Conservation (phyloP, 2,888 invertebrate genomes). For the Harpalus rufipes region DNA sequence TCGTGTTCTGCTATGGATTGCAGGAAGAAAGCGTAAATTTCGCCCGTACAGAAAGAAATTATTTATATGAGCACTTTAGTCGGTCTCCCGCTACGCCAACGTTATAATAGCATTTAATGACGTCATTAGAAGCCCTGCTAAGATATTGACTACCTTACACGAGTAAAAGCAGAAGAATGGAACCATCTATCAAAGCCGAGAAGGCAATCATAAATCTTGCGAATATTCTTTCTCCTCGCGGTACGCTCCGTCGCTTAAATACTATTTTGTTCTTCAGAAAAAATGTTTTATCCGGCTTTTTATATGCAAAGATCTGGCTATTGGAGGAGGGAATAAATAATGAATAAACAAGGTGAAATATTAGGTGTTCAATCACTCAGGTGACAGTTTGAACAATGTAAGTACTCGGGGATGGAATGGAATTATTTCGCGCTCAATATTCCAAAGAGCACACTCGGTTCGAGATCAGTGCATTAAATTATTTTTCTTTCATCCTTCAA, state of each 20-base stretch:
- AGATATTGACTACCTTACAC: conserved; percentile 65
- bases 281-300: conserved; percentile 45
- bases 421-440: not conserved
- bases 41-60: conserved; percentile 61
- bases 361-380: conserved; percentile 1
- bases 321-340: conserved; percentile 35
- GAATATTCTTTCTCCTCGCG: conserved; percentile 48
- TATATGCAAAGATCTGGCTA: conserved; percentile 47
- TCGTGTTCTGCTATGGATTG: not conserved
- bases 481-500: not conserved
- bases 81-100: conserved; percentile 59
- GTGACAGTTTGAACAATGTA: conserved; percentile 11
- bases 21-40: not conserved
- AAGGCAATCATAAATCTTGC: conserved; percentile 62
- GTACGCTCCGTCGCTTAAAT: conserved; percentile 30
- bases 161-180: conserved; percentile 61
- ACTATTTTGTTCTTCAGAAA: conserved; percentile 58
- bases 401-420: not conserved
- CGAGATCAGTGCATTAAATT: not conserved
- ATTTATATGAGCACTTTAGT: conserved; percentile 65
- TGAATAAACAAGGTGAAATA: conserved; percentile 20
- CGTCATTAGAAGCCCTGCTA: conserved; percentile 66
- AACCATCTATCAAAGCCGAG: conserved; percentile 61
- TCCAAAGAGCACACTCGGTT: not conserved
- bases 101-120: conserved; percentile 66